Conservation (phyloP, 2,113 vertebrate species). For the Petromus typicus region DNA sequence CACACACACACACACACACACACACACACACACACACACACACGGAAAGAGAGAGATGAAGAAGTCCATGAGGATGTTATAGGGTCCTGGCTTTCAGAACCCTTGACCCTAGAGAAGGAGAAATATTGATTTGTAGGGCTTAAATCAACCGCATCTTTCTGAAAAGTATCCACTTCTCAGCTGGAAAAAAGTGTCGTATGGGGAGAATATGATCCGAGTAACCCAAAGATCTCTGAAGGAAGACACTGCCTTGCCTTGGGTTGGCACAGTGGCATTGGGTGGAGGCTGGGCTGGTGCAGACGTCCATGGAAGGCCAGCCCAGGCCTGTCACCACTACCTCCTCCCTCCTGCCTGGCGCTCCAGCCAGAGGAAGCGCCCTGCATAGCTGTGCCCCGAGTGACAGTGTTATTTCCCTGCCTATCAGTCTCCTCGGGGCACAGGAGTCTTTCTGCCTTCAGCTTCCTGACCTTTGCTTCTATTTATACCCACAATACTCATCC, state of each 20-base stretch:
- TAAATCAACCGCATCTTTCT: background rate
- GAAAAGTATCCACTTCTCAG: background rate
- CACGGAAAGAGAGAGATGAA: background rate
- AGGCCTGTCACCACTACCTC: background rate
- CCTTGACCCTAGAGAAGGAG: background rate
- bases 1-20: background rate
- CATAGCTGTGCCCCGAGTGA: background rate
- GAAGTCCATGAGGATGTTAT: background rate
- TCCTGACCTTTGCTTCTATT: constrained; percentile 75
- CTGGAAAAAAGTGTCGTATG: background rate
- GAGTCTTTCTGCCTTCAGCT: constrained; percentile 58
- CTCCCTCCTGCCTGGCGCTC: background rate
- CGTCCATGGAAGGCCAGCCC: no score
- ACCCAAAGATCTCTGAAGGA: background rate
- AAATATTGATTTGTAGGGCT: background rate
- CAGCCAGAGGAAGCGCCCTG: background rate
- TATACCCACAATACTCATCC: constrained; percentile 63
- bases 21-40: background rate
- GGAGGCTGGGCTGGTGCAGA: no score
- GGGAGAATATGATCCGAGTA: background rate
- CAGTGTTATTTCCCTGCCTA: background rate
- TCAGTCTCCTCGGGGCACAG: background rate
- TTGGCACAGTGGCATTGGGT: background rate
- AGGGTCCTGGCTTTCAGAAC: background rate
- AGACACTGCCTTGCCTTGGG: background rate